phyloP scores from a whole-genome alignment of 30 jellyfish, hydroid and myxozoan species.

The Phacellophora camtschatica region DNA sequence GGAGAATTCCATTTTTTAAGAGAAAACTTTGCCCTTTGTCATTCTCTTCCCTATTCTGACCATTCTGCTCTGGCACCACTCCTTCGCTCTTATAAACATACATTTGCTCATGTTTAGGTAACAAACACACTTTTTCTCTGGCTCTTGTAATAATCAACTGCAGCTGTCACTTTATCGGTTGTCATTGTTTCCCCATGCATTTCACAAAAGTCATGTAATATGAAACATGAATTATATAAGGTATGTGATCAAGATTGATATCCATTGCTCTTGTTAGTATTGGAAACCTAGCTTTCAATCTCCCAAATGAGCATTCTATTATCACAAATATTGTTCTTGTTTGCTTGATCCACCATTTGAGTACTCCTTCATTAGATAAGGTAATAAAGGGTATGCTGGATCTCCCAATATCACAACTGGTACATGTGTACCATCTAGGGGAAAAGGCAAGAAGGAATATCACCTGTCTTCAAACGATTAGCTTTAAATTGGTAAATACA shows the following conservation, averaged over 20 bases:
- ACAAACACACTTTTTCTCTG: no score
- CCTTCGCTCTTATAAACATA: background rate
- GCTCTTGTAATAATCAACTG: constrained; percentile 14
- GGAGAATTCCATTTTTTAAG: no score
- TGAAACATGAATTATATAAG: background rate
- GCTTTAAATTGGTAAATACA: background rate
- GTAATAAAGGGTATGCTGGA: constrained; percentile 28
- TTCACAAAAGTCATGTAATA: constrained; percentile 4
- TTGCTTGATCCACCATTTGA: background rate
- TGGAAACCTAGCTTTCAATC: background rate
- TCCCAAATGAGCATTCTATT: constrained; percentile 25
- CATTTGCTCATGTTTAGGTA: background rate
- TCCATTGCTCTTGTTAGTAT: background rate
- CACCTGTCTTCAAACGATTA: background rate
- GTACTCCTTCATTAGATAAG: constrained; percentile 15
- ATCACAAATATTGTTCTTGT: constrained; percentile 37
- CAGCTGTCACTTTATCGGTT: constrained; percentile 10
- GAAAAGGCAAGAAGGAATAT: constrained; percentile 25
- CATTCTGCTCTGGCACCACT: background rate
- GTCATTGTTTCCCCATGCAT: constrained; percentile 17
- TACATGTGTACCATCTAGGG: background rate
- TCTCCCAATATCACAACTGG: constrained; percentile 15
- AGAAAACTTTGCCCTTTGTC: background rate
- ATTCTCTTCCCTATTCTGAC: no score
- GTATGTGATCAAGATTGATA: background rate